Evolutionary conservation across 2,888 invertebrate genomes (phyloP), one percentile per base, ranked within the genome.

Genomic region (Volucella inanis): DNA sequence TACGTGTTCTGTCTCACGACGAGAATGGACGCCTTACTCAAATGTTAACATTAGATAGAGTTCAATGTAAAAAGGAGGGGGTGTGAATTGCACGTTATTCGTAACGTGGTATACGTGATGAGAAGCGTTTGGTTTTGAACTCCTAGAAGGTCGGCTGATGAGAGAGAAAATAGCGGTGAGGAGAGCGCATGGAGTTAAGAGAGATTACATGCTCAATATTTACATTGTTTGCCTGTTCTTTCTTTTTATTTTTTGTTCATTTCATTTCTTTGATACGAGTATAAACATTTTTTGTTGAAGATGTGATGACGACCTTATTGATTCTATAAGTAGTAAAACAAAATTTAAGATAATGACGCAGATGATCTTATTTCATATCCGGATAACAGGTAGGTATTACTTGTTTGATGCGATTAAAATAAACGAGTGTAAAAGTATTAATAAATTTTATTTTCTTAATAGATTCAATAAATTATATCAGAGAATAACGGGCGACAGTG

Each of bases 1-100:
- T 79, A 84, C 84, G 84, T 84, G 84, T 79, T 84, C 11, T 54
- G 79, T 50, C 65, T 54, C 70, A 70, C 70, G 74, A 79, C 72
- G 64, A 22, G 70, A 79, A 84, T 84, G 83, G 75, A 70, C 15
- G 74, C 18, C 47, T 38, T 11, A 52, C 41, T 43, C 47, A 15
- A 61, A 67, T 78, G 62, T 83, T 75, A 41, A 84, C 74, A 75
- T 79, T 74, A 78, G 79, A 70, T 75, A 49, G 54, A 84, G 59
- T 71, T 79, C 65, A 79, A 75, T 61, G 59, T 62, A 78, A 79
- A 78, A 31, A 6, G 6, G 31, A 6, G 68, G 78, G 72, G 62
- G 74, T 75, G 79, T 50, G 59, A 70, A 84, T 43, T 55, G 43
- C 47, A 57, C 70, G 75, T 75, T 67, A 4, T 31, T 6, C 71